Evolutionary conservation across 2,113 vertebrate genomes (phyloP).

Genomic region (Pungitius pungitius): DNA sequence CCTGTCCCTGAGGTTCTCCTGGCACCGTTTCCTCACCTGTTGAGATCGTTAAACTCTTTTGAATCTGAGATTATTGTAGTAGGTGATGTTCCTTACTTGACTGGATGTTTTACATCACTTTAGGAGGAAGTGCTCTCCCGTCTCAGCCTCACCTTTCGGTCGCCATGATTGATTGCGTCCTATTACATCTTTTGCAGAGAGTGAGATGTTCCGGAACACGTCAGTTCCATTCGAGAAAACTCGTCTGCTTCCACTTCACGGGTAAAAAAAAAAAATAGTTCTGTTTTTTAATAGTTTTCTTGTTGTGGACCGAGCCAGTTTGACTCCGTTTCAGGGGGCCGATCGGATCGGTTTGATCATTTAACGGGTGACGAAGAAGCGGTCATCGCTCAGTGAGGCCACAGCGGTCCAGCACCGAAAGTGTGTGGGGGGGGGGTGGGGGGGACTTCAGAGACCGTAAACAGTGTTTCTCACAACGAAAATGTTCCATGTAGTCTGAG

Average conservation of each 20-base stretch:
- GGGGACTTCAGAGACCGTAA: conserved; percentile 46
- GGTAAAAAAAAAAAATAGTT: not conserved
- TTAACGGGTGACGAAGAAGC: conserved; percentile 46
- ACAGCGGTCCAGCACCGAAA: conserved; percentile 12
- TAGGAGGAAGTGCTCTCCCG: not conserved
- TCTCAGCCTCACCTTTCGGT: not conserved
- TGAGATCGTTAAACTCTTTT: not conserved
- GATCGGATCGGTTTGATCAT: not conserved
- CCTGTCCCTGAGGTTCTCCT: too few species aligned
- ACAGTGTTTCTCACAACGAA: conserved; percentile 51
- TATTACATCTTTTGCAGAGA: not conserved
- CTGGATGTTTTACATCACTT: not conserved
- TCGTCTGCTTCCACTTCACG: not conserved
- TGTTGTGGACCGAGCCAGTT: not conserved
- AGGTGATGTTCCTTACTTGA: not conserved
- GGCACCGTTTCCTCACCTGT: too few species aligned
- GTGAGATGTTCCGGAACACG: conserved; percentile 7
- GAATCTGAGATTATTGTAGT: not conserved
- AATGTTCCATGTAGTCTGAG: conserved; percentile 48
- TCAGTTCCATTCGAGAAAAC: conserved; percentile 18
- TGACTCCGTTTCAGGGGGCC: not conserved
- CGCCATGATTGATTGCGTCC: not conserved
- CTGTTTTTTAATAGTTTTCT: not conserved
- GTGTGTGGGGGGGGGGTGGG: not conserved
- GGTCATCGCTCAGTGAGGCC: conserved; percentile 42